A percentile compares a stretch with the other conserved stretches of the same genome.
Conservation (phyloP, 1,140 invertebrate genomes). For the Ips nitidus region DNA sequence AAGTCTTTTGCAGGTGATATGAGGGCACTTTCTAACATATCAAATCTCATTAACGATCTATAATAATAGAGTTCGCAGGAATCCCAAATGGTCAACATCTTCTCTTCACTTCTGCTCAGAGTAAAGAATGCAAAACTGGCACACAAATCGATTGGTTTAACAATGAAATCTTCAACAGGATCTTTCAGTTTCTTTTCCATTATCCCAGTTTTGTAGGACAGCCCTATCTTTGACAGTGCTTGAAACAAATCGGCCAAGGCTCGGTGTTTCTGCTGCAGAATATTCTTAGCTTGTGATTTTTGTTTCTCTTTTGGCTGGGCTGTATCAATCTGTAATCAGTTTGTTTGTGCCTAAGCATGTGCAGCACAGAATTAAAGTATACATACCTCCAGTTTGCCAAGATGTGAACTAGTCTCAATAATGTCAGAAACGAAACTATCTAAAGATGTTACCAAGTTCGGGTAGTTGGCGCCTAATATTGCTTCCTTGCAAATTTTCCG, state of each 20-base stretch:
- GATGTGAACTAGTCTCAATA: constrained; percentile 63
- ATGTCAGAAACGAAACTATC: constrained; percentile 66
- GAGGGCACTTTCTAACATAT: constrained; percentile 66
- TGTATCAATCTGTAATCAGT: constrained; percentile 58
- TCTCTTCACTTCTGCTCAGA: constrained; percentile 56
- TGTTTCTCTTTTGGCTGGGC: constrained; percentile 72
- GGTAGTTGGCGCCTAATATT: constrained; percentile 59
- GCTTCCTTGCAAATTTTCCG: constrained; percentile 64
- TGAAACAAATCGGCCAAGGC: constrained; percentile 84
- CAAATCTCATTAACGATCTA: constrained; percentile 67
- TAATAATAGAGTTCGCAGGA: constrained; percentile 77
- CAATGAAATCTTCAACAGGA: constrained; percentile 54
- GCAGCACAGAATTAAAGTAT: constrained; percentile 2
- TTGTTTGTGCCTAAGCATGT: not conserved
- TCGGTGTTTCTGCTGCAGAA: constrained; percentile 82
- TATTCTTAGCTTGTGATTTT: constrained; percentile 75
- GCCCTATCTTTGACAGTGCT: constrained; percentile 66
- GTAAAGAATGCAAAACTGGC: constrained; percentile 54
- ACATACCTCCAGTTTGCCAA: constrained; percentile 66
- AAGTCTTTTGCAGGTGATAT: constrained; percentile 74
- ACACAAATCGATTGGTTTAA: constrained; percentile 64
- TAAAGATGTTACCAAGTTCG: constrained; percentile 59
- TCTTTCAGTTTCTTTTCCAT: constrained; percentile 52
- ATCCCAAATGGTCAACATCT: constrained; percentile 66
- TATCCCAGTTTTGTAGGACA: constrained; percentile 77